Evolutionary conservation across 2,113 vertebrate species (phyloP).

Genomic region (Python bivittatus): DNA sequence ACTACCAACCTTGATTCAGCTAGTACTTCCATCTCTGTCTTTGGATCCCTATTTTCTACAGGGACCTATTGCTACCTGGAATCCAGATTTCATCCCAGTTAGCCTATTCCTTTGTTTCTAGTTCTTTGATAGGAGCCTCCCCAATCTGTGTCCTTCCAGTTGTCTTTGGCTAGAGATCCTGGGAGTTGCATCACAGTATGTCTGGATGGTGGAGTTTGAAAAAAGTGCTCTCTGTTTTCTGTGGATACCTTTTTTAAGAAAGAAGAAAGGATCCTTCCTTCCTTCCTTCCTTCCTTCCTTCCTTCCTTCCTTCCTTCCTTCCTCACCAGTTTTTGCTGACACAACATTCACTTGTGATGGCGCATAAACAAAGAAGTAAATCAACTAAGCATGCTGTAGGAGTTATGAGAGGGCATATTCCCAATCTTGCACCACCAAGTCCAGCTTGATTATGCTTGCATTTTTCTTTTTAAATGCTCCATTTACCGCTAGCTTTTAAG

Average conservation of each 20-base stretch:
- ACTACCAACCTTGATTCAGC: too few species aligned
- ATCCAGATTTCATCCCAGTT: not conserved
- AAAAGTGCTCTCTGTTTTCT: not conserved
- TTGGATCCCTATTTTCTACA: too few species aligned
- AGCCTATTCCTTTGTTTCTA: not conserved
- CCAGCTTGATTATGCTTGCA: not conserved
- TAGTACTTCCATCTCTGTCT: too few species aligned
- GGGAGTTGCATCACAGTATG: not conserved
- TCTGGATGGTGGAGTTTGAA: not conserved
- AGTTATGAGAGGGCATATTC: not conserved
- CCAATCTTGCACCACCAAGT: not conserved
- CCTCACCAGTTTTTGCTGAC: not conserved
- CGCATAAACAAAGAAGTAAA: conserved; percentile 11
- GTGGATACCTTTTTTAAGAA: not conserved
- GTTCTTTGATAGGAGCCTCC: not conserved
- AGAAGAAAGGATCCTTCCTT: not conserved
- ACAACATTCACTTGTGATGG: not conserved
- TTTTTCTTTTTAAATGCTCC: not conserved
- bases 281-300: accelerated
- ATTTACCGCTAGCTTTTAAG: not conserved
- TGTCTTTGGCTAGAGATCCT: not conserved
- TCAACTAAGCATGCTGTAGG: not conserved
- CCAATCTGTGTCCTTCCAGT: not conserved
- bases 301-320: not conserved
- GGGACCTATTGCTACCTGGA: not conserved